Base-by-base conservation (phyloP, 1,140 invertebrate genomes). In the Philotrypesis tridentata region DNA sequence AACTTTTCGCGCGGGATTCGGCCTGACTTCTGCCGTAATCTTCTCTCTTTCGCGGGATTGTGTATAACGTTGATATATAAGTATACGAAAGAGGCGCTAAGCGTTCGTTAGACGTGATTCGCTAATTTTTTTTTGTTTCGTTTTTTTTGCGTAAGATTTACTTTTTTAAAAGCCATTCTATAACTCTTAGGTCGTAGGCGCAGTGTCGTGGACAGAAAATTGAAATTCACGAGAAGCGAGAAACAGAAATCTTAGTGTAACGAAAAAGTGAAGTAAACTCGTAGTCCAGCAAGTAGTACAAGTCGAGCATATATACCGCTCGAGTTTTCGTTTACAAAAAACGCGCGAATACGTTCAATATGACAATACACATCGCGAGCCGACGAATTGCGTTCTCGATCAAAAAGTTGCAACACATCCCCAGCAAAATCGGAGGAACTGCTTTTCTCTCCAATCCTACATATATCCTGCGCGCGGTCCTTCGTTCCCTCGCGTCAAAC, bases 401-500 rank as follows among this genome's bases (percentile, higher is more conserved):
- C 25, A 70, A 70, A n/a, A 79, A 79, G 27, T 71, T 79, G 14
- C 31, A 43, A 68, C 21, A 61, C 25, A 74, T 67, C 67, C 25
- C n/a, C 23, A 17, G 9, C 21, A 67, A 17, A 74, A 80, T 80
- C 23, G 9, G 14, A 55, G 67, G 21, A 80, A 73, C 29, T 23
- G 29, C 12, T 55, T 61, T 74, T 72, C 43, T 74, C 72, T 31
- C 77, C 31, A 33, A 71, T 61, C 72, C 27, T 6, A 55, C 33
- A 80, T 43, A 73, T 80, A 48, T 80, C 23, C 61, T 63, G 82
- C n/a, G n/a, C n/a, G 79, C 80, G 82, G 82, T 86, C 61, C 82
- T 37, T 81, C 75, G 73, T 70, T 71, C 82, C 80, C 75, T 48
- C 74, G 86, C 85, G 86, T 90, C 89, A 89, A 90, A 87, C 84